phyloP scores from a whole-genome alignment of 2,888 invertebrate genomes.

The Tinea semifulvella region DNA sequence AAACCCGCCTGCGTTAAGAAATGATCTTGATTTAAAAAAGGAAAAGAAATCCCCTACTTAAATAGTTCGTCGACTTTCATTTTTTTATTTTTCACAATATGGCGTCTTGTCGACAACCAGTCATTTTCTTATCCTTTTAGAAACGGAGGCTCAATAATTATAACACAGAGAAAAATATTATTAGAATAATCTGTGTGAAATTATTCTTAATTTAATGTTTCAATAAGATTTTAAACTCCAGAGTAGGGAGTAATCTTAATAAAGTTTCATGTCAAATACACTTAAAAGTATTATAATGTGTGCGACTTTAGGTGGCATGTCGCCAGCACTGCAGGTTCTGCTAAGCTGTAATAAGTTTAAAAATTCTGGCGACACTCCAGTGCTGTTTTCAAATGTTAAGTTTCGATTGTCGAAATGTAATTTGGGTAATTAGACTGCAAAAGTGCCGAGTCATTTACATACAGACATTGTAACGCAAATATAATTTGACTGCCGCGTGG shows the following conservation, averaged over 20 bases:
- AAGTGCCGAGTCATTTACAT: no score
- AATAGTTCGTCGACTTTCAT: no score
- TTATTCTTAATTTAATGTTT: background rate
- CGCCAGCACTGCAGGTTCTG: constrained; percentile 30
- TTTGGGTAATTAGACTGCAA: background rate
- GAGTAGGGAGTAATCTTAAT: background rate
- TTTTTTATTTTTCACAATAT: no score
- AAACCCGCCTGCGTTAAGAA: no score
- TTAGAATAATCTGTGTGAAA: background rate
- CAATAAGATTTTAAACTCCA: background rate
- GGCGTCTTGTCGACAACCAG: no score
- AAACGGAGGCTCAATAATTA: no score
- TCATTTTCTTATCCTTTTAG: no score
- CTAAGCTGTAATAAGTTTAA: constrained; percentile 24
- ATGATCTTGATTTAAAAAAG: no score
- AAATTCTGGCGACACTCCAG: constrained; percentile 26
- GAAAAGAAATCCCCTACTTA: no score
- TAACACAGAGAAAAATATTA: no score
- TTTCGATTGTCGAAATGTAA: background rate
- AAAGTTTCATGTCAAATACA: background rate
- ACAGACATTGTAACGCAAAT: no score
- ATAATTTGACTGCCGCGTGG: no score
- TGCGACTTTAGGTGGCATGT: constrained; percentile 21
- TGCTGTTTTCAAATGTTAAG: constrained; percentile 11
- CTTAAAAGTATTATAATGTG: background rate